A percentile compares a stretch with the other conserved stretches of the same genome.
phyloP scores from a whole-genome alignment of 2,113 vertebrate genomes.

The Neotoma lepida region DNA sequence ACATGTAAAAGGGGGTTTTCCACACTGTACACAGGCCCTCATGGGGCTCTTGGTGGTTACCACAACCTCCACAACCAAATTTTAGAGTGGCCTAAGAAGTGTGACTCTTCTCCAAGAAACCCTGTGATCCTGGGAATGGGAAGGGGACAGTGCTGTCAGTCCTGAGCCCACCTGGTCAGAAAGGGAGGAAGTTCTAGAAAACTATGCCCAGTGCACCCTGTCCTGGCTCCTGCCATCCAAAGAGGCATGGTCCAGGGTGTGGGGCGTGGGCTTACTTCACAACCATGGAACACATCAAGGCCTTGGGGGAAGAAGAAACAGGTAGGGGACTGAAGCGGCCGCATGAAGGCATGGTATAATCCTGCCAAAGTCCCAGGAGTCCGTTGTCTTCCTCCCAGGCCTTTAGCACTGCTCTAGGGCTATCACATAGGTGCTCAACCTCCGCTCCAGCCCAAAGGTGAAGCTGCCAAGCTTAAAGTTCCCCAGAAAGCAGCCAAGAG shows the following conservation, averaged over 20 bases:
- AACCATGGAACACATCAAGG: not conserved
- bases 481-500: fast-evolving
- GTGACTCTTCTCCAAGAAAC: conserved; percentile 18
- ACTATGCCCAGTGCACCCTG: not conserved
- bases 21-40: conserved; percentile 1
- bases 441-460: not conserved
- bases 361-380: not conserved
- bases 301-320: not conserved
- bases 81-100: not conserved
- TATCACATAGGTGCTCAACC: not conserved
- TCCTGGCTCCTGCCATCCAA: not conserved
- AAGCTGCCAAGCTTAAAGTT: not conserved
- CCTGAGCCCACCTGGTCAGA: not conserved
- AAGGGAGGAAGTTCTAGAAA: not conserved
- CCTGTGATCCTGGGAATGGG: not conserved
- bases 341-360: not conserved
- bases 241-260: not conserved
- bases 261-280: not conserved
- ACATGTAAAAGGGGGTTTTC: not conserved
- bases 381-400: not conserved
- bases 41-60: not conserved
- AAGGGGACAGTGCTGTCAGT: not conserved
- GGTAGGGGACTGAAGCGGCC: not conserved
- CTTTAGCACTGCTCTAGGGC: not conserved
- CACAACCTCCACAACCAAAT: not conserved